Evolutionary conservation across 2,113 vertebrate species (phyloP).

Genomic region (Heterocephalus glaber): DNA sequence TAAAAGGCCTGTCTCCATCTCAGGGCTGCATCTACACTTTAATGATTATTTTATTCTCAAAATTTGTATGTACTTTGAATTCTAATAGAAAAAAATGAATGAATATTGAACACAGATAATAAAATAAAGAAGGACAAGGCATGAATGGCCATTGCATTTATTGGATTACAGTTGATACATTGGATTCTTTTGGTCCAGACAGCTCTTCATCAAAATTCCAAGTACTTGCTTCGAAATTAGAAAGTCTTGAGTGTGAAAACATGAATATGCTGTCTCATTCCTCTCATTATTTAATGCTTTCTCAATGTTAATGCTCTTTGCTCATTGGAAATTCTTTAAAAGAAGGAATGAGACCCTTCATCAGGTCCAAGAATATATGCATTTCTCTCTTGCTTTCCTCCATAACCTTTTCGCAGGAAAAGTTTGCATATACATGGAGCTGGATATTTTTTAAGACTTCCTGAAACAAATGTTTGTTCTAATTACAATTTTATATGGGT

Average conservation of each 20-base stretch:
- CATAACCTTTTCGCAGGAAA: slow-evolving; percentile 8
- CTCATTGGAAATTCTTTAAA: not conserved
- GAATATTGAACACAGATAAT: not conserved
- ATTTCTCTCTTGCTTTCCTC: slow-evolving; percentile 46
- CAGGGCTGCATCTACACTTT: slow-evolving; percentile 28
- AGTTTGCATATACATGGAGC: not conserved
- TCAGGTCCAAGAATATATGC: not conserved
- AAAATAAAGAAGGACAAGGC: not conserved
- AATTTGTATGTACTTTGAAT: slow-evolving; percentile 33
- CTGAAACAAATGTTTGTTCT: slow-evolving; percentile 63
- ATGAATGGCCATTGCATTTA: not conserved
- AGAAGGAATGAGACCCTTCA: slow-evolving; percentile 28
- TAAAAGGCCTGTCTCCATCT: slow-evolving; percentile 59
- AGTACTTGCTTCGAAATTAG: slow-evolving; percentile 2
- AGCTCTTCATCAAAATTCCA: slow-evolving; percentile 22
- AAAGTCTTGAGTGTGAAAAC: slow-evolving; percentile 35
- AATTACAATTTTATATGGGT: slow-evolving; percentile 64
- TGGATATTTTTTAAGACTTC: slow-evolving; percentile 62
- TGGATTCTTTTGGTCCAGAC: slow-evolving; percentile 28
- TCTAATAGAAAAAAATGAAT: slow-evolving; percentile 48
- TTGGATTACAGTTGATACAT: not conserved
- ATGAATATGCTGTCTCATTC: not conserved
- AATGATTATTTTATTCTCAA: slow-evolving; percentile 67
- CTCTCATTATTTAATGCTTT: not conserved
- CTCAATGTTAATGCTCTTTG: not conserved